Evolutionary conservation across 2,888 invertebrate species (phyloP).

Genomic region (Diplolepis rosae): DNA sequence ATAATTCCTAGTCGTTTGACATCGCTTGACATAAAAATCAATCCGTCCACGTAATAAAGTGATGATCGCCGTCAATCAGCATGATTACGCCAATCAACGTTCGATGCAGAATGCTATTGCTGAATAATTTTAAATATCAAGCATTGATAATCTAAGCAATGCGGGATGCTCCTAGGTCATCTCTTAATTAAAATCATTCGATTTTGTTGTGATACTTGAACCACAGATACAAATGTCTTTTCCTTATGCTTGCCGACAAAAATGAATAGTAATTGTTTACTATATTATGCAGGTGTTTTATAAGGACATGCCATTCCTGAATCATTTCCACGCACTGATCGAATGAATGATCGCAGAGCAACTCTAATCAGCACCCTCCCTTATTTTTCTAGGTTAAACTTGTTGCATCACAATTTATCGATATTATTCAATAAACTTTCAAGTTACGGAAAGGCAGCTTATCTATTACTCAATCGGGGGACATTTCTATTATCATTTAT

Average conservation of each 20-base stretch:
- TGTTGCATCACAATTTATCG: not conserved
- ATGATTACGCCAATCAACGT: slow-evolving; percentile 68
- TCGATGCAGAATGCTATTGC: slow-evolving; percentile 58
- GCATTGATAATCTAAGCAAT: slow-evolving; percentile 8
- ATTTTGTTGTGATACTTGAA: not conserved
- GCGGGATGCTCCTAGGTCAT: slow-evolving; percentile 13
- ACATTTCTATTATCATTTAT: too few relatives aligned
- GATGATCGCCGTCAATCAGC: slow-evolving; percentile 69
- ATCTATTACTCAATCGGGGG: too few relatives aligned
- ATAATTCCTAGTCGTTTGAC: slow-evolving; percentile 70
- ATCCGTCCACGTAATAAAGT: slow-evolving; percentile 69
- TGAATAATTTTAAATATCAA: slow-evolving; percentile 41
- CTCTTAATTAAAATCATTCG: not conserved
- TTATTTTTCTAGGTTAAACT: too few relatives aligned
- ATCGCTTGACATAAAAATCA: slow-evolving; percentile 71
- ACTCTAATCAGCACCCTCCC: not conserved
- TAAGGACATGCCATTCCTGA: not conserved
- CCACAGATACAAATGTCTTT: not conserved
- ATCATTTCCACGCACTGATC: slow-evolving; percentile 11
- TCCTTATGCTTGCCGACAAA: not conserved
- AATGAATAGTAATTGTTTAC: not conserved
- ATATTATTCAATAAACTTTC: not conserved
- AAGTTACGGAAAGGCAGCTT: too few relatives aligned
- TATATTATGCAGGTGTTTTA: slow-evolving; percentile 19
- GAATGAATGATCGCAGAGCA: slow-evolving; percentile 14